These are phyloP conservation scores for Iphiclides podalirius DNA, from an alignment of 2,888 invertebrate genomes.

Conservation along the genomic window DNA sequence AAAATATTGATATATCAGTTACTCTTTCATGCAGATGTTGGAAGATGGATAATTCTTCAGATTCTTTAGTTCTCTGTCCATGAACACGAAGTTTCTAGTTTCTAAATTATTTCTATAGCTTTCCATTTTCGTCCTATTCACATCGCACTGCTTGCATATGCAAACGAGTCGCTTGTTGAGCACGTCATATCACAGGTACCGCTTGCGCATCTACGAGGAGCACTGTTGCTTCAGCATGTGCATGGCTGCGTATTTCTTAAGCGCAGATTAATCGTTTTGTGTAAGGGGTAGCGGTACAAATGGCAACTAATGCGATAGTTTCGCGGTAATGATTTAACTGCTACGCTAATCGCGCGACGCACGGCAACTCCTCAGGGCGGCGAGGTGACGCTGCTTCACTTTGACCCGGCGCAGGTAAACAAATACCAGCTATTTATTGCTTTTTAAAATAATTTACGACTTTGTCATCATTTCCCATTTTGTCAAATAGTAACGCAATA, in stretches of 20 bases:
- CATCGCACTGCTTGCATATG: background rate
- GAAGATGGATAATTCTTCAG: background rate
- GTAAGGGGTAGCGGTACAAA: slow-evolving; percentile 52
- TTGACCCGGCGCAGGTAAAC: slow-evolving; percentile 3
- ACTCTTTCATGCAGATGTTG: background rate
- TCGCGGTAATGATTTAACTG: slow-evolving; percentile 17
- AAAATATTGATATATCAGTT: background rate
- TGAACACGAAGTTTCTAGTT: background rate
- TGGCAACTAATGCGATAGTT: slow-evolving; percentile 42
- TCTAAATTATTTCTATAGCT: background rate
- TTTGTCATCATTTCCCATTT: too few species aligned
- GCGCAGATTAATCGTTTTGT: slow-evolving; percentile 28
- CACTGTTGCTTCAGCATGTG: too few species aligned
- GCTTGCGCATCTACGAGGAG: background rate
- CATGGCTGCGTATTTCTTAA: slow-evolving; percentile 9
- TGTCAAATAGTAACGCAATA: too few species aligned
- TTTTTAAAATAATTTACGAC: too few species aligned
- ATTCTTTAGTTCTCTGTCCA: background rate
- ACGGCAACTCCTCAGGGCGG: background rate
- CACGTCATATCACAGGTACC: background rate
- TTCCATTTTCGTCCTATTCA: too few species aligned
- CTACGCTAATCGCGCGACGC: background rate
- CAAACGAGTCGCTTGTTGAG: too few species aligned
- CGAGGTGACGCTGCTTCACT: background rate
- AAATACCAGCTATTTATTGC: background rate